These are phyloP conservation scores for Gallinago jamesoni DNA, from an alignment of 2,113 vertebrate species.

Conservation along the genomic window DNA sequence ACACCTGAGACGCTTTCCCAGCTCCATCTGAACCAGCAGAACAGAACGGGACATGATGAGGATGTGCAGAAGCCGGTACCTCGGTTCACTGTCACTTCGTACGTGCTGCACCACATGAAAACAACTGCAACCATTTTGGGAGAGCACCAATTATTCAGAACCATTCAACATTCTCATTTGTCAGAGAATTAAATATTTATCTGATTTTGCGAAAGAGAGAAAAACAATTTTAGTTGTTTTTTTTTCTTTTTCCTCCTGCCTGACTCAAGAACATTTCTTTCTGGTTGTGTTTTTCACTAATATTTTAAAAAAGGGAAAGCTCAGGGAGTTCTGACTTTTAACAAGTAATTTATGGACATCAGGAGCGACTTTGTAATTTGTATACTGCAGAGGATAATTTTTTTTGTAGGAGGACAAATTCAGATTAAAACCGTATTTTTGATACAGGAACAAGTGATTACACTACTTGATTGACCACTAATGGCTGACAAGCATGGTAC, in stretches of 20 bases:
- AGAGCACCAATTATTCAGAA: conserved; percentile 23
- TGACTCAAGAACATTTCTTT: neutral
- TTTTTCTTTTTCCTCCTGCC: neutral
- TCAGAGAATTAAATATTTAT: conserved; percentile 59
- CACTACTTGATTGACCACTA: neutral
- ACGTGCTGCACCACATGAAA: neutral
- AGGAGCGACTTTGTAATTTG: neutral
- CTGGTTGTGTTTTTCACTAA: neutral
- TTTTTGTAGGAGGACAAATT: neutral
- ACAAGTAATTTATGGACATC: neutral
- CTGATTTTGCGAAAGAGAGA: neutral
- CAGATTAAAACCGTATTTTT: neutral
- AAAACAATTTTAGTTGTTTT: neutral
- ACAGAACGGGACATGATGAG: neutral
- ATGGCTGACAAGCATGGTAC: neutral
- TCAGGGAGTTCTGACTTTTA: neutral
- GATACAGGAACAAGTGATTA: neutral
- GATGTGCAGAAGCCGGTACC: neutral
- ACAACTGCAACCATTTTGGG: neutral
- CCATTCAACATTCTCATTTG: conserved; percentile 10
- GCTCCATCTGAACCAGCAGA: neutral
- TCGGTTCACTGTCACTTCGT: neutral
- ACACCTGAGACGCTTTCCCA: neutral
- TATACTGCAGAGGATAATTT: neutral
- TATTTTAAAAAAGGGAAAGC: neutral